Base-by-base conservation (phyloP, 2,113 vertebrate species). In the Petaurus breviceps region DNA sequence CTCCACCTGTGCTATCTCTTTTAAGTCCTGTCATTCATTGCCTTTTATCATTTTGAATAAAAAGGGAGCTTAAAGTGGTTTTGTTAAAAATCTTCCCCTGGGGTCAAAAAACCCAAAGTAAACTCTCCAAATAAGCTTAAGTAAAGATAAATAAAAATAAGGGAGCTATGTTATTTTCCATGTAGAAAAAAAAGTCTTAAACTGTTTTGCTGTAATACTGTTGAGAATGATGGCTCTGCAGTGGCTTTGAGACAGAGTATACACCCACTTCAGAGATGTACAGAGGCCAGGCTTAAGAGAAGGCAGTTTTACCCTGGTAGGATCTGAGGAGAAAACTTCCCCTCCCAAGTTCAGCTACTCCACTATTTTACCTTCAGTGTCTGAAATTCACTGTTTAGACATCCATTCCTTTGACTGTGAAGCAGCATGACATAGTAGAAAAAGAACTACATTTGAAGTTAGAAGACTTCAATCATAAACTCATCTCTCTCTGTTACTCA, bases 41-140 rank as follows among this genome's bases (percentile, higher is more conserved):
- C 96, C 97, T 98, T 97, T 84, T 96, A 97, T 98, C 95, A 97
- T 96, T 97, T 97, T 93, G 94, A 94, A 96, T 96, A 94, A 96
- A 93, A 97, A 96, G 95, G 50, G 54, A 51, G 53, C 95, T 96
- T 97, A 95, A 94, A 97, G 92, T 96, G 91, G 37, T 94, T 96
- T 97, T 46, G 0, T 97, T 97, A 96, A 98, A 97, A 96, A 53
- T 46, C 54, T 96, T 84, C n/a, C 84, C 95, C 97, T 94, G 46
- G 31, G 31, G 31, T 49, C 47, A 31, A 94, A 96, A 95, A 96
- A 8, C 52, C 22, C 12, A 97, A 95, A 90, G 94, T 37, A 50
- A 95, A 96, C 97, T 97, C 97, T 84, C 95, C 96, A 95, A 97
- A 49, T 96, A 98, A 97, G 92, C 95, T 94, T 92, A 97, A 91